Evolutionary conservation across 2,113 vertebrate species (phyloP).

Genomic region (Heterotilapia buettikoferi): DNA sequence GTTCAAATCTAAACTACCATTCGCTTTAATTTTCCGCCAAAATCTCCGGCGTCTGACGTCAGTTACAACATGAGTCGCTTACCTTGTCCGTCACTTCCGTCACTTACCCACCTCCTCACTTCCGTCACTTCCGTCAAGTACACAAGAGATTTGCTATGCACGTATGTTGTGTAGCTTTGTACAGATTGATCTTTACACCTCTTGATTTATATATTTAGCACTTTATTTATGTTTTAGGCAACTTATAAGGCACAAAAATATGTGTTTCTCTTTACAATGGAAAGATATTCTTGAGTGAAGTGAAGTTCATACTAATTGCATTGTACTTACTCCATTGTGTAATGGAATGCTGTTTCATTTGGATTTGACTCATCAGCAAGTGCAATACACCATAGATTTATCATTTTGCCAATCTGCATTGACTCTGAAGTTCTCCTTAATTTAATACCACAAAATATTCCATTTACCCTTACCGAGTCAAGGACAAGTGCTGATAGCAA

Average conservation of each 20-base stretch:
- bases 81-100: no score
- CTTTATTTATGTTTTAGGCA: neutral
- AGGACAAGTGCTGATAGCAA: slow-evolving; percentile 34
- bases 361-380: slow-evolving; percentile 27
- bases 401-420: slow-evolving; percentile 16
- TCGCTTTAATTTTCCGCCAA: no score
- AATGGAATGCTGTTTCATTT: slow-evolving; percentile 24
- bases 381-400: slow-evolving; percentile 1
- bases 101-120: no score
- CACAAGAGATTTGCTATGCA: neutral
- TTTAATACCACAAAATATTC: slow-evolving; percentile 29
- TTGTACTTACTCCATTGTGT: slow-evolving; percentile 16
- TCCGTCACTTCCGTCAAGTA: no score
- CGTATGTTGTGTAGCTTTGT: neutral
- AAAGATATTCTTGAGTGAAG: neutral
- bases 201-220: neutral
- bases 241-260: neutral
- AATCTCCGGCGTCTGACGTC: no score
- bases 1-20: no score
- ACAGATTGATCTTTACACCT: neutral
- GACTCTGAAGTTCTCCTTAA: slow-evolving; percentile 8
- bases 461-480: slow-evolving; percentile 14
- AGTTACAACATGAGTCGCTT: no score
- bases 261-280: neutral
- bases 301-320: slow-evolving; percentile 16